phyloP scores from a whole-genome alignment of 2,113 vertebrate species.

The Pimephales promelas region DNA sequence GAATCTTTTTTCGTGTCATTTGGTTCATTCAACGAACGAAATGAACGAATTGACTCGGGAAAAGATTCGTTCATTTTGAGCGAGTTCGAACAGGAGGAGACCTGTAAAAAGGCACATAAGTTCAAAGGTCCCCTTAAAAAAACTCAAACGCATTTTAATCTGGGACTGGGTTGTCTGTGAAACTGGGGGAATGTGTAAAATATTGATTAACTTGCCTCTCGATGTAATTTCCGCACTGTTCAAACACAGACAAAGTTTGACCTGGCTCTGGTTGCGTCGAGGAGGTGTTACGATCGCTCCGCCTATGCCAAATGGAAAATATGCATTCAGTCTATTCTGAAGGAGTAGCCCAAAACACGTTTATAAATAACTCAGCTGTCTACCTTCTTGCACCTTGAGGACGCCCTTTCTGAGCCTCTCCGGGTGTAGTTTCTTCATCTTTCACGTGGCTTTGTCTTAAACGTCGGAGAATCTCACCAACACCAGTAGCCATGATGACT shows the following conservation, averaged over 20 bases:
- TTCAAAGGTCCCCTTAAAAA: no score
- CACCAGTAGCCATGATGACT: constrained; percentile 32
- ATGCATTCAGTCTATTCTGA: not conserved
- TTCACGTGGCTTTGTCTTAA: constrained; percentile 11
- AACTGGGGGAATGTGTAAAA: no score
- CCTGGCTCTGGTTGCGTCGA: not conserved
- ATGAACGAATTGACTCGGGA: no score
- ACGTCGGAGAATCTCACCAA: constrained; percentile 21
- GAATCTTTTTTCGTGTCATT: no score
- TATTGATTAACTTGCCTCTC: constrained; percentile 21
- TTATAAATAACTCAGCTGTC: not conserved
- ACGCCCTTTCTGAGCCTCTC: not conserved
- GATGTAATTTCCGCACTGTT: not conserved
- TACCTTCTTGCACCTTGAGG: constrained; percentile 10
- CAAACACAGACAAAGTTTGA: not conserved
- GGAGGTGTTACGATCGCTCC: not conserved
- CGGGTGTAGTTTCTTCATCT: not conserved
- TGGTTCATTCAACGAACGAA: no score
- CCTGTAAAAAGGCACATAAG: no score
- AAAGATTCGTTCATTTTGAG: no score
- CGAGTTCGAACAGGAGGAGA: no score
- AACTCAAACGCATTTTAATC: no score
- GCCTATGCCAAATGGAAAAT: not conserved
- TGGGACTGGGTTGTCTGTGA: no score
- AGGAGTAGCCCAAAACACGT: not conserved